Evolutionary conservation across 2,113 vertebrate genomes (phyloP).

Genomic region (Pollimyrus isidori): DNA sequence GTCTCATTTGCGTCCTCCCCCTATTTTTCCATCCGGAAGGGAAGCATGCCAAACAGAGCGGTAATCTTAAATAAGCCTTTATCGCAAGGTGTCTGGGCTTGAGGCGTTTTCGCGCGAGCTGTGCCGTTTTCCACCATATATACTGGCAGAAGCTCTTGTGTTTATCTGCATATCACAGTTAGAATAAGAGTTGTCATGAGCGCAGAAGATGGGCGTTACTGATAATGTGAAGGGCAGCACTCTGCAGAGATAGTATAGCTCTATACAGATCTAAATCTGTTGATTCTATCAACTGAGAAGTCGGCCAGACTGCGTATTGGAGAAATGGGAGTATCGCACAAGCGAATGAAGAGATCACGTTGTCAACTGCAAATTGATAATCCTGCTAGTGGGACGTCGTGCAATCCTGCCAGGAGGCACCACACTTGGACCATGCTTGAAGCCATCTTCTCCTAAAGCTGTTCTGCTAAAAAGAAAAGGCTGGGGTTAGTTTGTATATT

Average conservation of each 20-base stretch:
- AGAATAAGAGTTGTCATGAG: background rate
- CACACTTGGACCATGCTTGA: background rate
- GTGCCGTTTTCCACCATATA: background rate
- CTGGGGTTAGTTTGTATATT: background rate
- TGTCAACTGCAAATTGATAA: background rate
- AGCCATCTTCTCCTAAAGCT: background rate
- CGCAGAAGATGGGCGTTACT: background rate
- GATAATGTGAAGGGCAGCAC: background rate
- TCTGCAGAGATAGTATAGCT: background rate
- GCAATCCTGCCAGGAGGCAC: background rate
- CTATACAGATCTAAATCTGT: background rate
- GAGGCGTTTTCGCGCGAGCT: background rate
- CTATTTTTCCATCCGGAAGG: slow-evolving; percentile 54
- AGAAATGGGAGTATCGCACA: background rate
- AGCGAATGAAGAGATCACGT: background rate
- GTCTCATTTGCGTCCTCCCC: slow-evolving; percentile 70
- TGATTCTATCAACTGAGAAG: background rate
- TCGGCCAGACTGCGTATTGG: background rate
- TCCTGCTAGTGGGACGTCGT: background rate
- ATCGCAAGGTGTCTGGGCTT: background rate
- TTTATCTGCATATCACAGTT: background rate
- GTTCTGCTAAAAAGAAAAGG: background rate
- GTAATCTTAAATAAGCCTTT: slow-evolving; percentile 5
- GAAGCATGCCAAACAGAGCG: slow-evolving; percentile 40
- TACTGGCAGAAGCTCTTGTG: background rate